phyloP scores from a whole-genome alignment of 2,113 vertebrate genomes.

The Hydrochoerus hydrochaeris region DNA sequence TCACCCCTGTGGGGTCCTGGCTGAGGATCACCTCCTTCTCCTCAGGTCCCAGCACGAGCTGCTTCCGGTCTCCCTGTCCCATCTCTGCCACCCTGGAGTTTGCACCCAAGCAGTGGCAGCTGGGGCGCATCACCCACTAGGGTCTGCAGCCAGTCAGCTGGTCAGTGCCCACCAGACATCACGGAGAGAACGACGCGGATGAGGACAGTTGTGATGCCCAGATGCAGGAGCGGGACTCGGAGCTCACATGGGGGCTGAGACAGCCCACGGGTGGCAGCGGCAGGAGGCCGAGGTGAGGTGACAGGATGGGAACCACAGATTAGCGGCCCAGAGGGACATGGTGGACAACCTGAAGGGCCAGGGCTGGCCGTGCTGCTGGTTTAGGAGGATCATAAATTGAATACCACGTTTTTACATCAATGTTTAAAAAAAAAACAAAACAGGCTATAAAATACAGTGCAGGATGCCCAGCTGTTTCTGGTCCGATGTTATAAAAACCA shows the following conservation, averaged over 20 bases:
- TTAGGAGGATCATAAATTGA: not conserved
- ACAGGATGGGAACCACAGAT: not conserved
- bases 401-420: not conserved
- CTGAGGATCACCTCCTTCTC: too few relatives aligned
- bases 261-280: not conserved
- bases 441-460: too few relatives aligned
- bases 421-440: too few relatives aligned
- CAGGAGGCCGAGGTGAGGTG: not conserved
- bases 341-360: too few relatives aligned
- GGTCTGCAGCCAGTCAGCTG: too few relatives aligned
- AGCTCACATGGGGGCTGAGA: not conserved
- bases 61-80: too few relatives aligned
- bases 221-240: not conserved
- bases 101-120: too few relatives aligned
- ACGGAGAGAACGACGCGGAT: fast-evolving
- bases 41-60: not conserved
- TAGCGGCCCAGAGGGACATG: too few relatives aligned
- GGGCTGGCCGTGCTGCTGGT: not conserved
- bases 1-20: fast-evolving
- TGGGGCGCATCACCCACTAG: not conserved
- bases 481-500: fast-evolving
- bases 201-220: not conserved
- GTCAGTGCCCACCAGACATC: not conserved
- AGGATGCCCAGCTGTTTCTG: too few relatives aligned
- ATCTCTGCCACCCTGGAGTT: too few relatives aligned